Evolutionary conservation across 2,888 invertebrate genomes (phyloP).

Genomic region (Cephus nigrinus): DNA sequence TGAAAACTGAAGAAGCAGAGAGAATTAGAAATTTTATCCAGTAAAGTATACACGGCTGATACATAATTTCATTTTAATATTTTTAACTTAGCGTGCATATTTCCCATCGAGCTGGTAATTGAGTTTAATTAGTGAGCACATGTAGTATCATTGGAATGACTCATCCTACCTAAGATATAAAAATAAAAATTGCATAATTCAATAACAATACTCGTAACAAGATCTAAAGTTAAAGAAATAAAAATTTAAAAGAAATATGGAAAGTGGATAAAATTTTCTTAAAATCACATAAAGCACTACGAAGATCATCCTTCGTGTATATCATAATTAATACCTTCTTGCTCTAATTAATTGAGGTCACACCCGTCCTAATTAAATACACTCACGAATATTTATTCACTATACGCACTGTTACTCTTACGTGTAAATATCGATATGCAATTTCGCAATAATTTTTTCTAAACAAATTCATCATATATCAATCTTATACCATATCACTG

Average conservation of each 20-base stretch:
- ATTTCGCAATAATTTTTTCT: background rate
- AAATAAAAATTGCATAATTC: background rate
- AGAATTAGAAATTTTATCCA: background rate
- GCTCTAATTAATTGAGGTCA: background rate
- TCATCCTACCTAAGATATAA: conserved; percentile 36
- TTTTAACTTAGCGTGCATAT: conserved; percentile 24
- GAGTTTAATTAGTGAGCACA: conserved; percentile 53
- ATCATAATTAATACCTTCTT: background rate
- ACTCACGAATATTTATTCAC: background rate
- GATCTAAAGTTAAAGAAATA: too few species aligned
- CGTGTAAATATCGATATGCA: background rate
- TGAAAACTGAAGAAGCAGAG: background rate
- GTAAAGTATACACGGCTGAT: background rate
- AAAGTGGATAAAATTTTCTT: background rate
- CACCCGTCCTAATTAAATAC: background rate
- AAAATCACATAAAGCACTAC: background rate
- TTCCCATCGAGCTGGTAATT: conserved; percentile 50
- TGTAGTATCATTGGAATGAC: conserved; percentile 47
- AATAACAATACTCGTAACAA: background rate
- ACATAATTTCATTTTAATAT: background rate
- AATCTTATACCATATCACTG: background rate
- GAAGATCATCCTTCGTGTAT: background rate
- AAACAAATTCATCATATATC: too few species aligned
- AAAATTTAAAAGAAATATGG: background rate
- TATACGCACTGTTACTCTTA: background rate